Base-by-base conservation (phyloP, 2,797 vertebrate species). In the Oceanodroma leucorhoa region DNA sequence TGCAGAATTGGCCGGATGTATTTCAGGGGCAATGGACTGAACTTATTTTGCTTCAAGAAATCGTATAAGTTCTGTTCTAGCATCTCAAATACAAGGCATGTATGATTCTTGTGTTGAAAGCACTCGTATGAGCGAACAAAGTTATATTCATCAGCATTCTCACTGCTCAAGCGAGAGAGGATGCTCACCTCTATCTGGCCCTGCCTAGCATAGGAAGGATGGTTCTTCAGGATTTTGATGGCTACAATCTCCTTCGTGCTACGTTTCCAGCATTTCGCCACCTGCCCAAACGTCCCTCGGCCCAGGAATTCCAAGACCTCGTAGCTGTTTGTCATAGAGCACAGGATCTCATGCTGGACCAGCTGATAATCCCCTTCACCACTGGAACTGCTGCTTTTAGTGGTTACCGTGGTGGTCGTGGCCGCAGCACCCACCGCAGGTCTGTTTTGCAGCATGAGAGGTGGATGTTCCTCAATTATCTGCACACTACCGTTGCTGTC, bases 101-200 rank as follows among this genome's bases (percentile, higher is more conserved):
- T 99, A 96, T 99, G 99, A 98, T 99, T 99, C 98, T 99, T 99
- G 98, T 99, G 99, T 98, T 99, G 99, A 98, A 99, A 99, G 97
- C 99, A 99, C 98, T 99, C 99, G 3, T 99, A 99, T 6, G 99
- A 99, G 93, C 99, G 99, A 81, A 99, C 99, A 5, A 99, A 99
- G 97, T 99, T 99, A 96, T 99, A 99, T 90, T 99, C 99, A 1
- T 99, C 99, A 0, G 99, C 99, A 57, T 99, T 99, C 97, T 99
- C 99, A 2, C 99, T 99, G 98, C 99, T 99, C 87, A 99, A 97
- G 79, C 99, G 98, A 92, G 99, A 99, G 36, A 99, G 98, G 97
- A 99, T 99, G 98, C 99, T 99, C 93, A 99, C 99, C 98, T 99
- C 99, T 62, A 99, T 99, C 97, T 99, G 99, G 54, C 99, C 99